These are phyloP conservation scores for Barnardius zonarius DNA, from an alignment of 2,113 vertebrate species.

Conservation along the genomic window DNA sequence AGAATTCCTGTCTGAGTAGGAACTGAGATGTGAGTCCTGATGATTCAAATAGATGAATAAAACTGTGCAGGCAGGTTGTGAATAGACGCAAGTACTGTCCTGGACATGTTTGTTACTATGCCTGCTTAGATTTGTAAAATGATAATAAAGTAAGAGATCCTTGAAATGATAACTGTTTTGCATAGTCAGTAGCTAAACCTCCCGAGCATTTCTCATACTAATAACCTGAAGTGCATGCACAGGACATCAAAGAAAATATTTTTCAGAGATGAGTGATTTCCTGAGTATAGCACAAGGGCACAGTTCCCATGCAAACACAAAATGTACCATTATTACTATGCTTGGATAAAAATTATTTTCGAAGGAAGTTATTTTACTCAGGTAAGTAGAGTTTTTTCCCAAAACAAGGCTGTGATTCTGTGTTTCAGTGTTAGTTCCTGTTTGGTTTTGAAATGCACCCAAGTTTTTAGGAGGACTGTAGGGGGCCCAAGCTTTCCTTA, in stretches of 20 bases:
- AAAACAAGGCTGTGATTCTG: neutral
- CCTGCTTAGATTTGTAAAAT: neutral
- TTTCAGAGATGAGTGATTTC: neutral
- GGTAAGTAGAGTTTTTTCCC: neutral
- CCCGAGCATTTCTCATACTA: neutral
- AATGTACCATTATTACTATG: neutral
- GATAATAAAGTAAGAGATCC: neutral
- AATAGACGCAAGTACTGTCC: neutral
- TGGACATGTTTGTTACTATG: neutral
- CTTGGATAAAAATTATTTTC: neutral
- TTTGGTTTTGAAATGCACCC: neutral
- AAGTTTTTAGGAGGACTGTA: neutral
- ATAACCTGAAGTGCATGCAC: neutral
- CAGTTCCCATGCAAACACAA: neutral
- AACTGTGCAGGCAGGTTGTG: neutral
- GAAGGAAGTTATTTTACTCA: neutral
- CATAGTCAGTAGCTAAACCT: neutral
- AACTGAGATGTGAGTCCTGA: neutral
- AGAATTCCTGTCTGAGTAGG: neutral
- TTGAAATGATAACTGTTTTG: neutral
- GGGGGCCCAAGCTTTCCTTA: neutral
- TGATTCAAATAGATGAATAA: neutral
- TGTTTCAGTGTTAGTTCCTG: neutral
- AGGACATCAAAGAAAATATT: neutral
- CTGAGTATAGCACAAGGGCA: neutral